phyloP scores from a whole-genome alignment of 2,888 invertebrate genomes.

The Rhimphoctona megacephalus region DNA sequence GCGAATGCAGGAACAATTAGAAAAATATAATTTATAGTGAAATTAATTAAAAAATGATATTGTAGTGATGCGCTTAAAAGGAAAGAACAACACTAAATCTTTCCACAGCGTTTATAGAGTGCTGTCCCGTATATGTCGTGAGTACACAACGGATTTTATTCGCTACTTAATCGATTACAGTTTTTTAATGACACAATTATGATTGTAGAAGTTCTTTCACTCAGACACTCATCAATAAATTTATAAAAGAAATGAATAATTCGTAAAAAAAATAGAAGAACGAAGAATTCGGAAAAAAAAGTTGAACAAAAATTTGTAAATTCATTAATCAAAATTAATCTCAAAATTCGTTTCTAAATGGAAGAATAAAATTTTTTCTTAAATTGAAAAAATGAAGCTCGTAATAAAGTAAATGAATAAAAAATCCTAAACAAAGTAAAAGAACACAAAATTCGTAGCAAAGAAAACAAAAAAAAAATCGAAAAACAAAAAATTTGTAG shows the following conservation, averaged over 20 bases:
- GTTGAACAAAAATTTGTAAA: background rate
- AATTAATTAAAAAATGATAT: conserved; percentile 70
- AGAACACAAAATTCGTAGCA: background rate
- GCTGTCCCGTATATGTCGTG: conserved; percentile 84
- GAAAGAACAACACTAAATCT: conserved; percentile 83
- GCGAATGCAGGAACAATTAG: background rate
- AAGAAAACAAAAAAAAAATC: background rate
- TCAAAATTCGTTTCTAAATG: too few relatives aligned
- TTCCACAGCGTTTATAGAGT: conserved; percentile 83
- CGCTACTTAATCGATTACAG: background rate
- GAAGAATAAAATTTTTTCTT: too few relatives aligned
- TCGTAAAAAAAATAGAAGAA: background rate
- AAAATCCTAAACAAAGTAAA: background rate
- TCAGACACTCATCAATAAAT: background rate
- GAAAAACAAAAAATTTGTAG: background rate
- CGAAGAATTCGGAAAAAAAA: too few relatives aligned
- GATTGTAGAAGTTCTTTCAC: background rate
- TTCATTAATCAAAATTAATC: background rate
- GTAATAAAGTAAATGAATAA: too few relatives aligned
- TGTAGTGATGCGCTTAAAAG: conserved; percentile 83
- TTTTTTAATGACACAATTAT: background rate
- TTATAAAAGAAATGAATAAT: background rate
- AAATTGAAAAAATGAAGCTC: too few relatives aligned
- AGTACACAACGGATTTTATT: conserved; percentile 72
- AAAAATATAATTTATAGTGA: conserved; percentile 27